phyloP scores from a whole-genome alignment of 2,888 invertebrate genomes.

The Noctua janthe region DNA sequence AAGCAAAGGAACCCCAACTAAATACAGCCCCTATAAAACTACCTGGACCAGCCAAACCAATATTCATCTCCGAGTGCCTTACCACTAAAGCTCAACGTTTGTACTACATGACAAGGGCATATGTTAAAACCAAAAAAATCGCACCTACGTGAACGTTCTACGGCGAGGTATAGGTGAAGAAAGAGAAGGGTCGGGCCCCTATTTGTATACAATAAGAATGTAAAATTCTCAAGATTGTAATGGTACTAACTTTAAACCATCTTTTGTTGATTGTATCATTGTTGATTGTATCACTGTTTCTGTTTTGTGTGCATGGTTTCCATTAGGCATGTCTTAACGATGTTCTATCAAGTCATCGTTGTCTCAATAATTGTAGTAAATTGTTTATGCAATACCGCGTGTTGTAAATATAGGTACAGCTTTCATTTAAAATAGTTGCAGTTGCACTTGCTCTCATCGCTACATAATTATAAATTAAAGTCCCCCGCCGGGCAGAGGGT shows the following conservation, averaged over 20 bases:
- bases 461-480: no score
- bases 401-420: no score
- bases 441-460: neutral
- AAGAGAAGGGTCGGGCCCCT: no score
- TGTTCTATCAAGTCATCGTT: neutral
- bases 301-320: neutral
- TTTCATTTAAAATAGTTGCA: neutral
- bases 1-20: neutral
- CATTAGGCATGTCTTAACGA: neutral
- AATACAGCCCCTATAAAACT: neutral
- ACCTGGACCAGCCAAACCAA: neutral
- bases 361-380: neutral
- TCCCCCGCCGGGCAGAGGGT: no score
- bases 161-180: no score
- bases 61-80: no score
- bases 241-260: neutral
- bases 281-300: no score
- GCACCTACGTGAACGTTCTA: no score
- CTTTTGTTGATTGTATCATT: neutral
- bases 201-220: no score
- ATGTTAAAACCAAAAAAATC: no score
- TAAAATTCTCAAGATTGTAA: neutral
- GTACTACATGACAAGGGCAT: no score
- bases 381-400: neutral
- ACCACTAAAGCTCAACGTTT: no score